A percentile compares a stretch with the other conserved stretches of the same genome.
phyloP scores from a whole-genome alignment of 53 echinoderm and acorn worm species.

The Holothuria scabra region DNA sequence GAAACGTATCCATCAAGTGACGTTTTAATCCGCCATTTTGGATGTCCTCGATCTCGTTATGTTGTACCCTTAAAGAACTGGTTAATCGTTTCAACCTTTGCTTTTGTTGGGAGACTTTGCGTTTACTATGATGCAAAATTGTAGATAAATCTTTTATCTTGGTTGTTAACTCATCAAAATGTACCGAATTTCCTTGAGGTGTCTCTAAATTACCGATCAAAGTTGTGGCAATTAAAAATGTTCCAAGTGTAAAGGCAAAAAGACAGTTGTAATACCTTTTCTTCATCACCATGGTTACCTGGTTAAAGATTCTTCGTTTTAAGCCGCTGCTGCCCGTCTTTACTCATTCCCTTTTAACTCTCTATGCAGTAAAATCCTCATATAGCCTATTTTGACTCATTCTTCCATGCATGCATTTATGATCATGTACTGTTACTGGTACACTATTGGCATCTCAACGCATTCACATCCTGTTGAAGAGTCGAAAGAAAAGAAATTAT shows the following conservation, averaged over 20 bases:
- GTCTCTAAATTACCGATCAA: slow-evolving; percentile 8
- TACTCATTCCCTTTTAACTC: neutral
- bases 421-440: neutral
- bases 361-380: neutral
- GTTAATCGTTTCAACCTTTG: slow-evolving; percentile 15
- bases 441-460: neutral
- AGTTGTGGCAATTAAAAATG: neutral
- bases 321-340: too few relatives aligned
- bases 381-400: neutral
- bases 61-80: neutral
- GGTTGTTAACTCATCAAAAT: neutral
- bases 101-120: neutral
- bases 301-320: too few relatives aligned
- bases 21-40: slow-evolving; percentile 23
- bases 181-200: neutral
- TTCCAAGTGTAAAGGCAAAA: slow-evolving; percentile 1
- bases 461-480: neutral
- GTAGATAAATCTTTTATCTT: neutral
- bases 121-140: neutral
- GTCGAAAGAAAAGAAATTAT: too few relatives aligned
- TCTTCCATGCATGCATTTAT: neutral
- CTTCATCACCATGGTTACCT: neutral
- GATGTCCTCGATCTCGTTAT: neutral
- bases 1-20: slow-evolving; percentile 30
- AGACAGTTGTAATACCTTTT: neutral